Evolutionary conservation across 2,797 vertebrate species (phyloP).

Genomic region (Enteromius radiatus): DNA sequence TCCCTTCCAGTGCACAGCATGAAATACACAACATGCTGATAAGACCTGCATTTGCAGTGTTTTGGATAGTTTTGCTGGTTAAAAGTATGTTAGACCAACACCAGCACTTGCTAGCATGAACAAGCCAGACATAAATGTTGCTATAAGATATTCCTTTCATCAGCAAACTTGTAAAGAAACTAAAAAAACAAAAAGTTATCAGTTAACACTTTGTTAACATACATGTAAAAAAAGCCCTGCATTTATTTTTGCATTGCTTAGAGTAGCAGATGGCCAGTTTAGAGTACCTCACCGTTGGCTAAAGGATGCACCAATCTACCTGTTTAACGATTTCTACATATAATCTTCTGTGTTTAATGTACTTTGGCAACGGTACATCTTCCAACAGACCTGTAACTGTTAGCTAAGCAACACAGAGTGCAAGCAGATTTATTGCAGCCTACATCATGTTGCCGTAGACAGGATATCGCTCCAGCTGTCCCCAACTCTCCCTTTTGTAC

Average conservation of each 20-base stretch:
- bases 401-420: slow-evolving; percentile 62
- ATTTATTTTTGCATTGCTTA: not conserved
- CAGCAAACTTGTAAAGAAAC: too few species aligned
- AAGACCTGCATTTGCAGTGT: not conserved
- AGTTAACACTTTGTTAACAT: not conserved
- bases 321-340: slow-evolving; percentile 5
- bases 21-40: not conserved
- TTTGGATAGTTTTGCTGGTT: not conserved
- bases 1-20: not conserved
- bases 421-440: slow-evolving; percentile 67
- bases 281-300: not conserved
- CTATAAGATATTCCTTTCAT: not conserved
- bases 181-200: too few species aligned
- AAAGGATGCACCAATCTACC: slow-evolving; percentile 20
- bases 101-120: not conserved
- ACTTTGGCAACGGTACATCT: slow-evolving; percentile 47
- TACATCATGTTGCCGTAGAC: slow-evolving; percentile 61
- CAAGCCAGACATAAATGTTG: not conserved
- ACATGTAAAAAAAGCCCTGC: not conserved
- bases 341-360: slow-evolving; percentile 17
- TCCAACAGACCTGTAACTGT: slow-evolving; percentile 63
- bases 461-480: slow-evolving; percentile 68
- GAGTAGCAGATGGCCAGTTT: not conserved
- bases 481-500: not conserved
- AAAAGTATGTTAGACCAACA: not conserved